Conservation (phyloP, 2,888 invertebrate genomes). For the Tinea semifulvella region DNA sequence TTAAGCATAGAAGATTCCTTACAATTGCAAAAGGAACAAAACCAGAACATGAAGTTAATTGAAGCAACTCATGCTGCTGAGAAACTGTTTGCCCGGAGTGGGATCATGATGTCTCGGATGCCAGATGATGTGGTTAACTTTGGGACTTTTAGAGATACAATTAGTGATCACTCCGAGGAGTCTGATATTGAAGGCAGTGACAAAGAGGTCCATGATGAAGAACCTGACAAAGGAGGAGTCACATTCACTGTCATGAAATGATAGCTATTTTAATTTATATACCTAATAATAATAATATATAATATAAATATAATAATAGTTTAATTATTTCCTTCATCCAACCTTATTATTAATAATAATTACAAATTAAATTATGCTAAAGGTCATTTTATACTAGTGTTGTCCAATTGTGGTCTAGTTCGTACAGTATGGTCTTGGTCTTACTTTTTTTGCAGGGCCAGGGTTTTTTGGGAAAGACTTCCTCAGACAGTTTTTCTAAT, state of each 20-base stretch:
- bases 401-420: no score
- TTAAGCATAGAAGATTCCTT: slow-evolving; percentile 66
- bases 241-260: slow-evolving; percentile 58
- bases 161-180: slow-evolving; percentile 41
- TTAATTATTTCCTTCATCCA: background rate
- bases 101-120: slow-evolving; percentile 41
- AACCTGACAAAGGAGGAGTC: slow-evolving; percentile 64
- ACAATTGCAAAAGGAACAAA: slow-evolving; percentile 61
- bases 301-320: background rate
- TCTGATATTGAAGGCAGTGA: slow-evolving; percentile 58
- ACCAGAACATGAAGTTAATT: slow-evolving; percentile 47
- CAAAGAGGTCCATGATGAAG: slow-evolving; percentile 65
- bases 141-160: slow-evolving; percentile 42
- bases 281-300: background rate
- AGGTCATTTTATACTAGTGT: no score
- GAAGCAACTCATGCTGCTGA: slow-evolving; percentile 67
- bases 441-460: no score
- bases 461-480: no score
- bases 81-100: slow-evolving; percentile 41
- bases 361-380: no score
- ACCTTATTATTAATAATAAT: no score
- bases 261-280: slow-evolving; percentile 15
- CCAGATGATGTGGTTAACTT: slow-evolving; percentile 38
- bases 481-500: no score
- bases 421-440: no score